phyloP scores from a whole-genome alignment of 2,113 vertebrate species.

The Neomonachus schauinslandi region DNA sequence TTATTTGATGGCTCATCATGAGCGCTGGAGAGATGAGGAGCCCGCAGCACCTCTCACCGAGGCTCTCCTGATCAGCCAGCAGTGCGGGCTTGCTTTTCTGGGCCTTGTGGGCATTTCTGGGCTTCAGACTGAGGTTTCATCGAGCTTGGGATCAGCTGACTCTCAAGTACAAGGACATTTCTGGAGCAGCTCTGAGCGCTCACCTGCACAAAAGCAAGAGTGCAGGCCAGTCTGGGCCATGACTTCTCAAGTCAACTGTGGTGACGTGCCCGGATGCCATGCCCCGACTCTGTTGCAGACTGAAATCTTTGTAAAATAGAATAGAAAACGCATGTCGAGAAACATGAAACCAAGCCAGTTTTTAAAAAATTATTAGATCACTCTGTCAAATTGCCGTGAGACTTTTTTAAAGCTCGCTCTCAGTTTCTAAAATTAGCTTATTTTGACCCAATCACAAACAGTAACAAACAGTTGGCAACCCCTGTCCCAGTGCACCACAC shows the following conservation, averaged over 20 bases:
- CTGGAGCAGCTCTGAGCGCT: neutral
- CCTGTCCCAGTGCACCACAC: neutral
- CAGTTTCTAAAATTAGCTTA: neutral
- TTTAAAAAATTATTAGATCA: neutral
- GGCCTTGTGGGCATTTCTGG: slow-evolving; percentile 51
- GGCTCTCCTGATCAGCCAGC: neutral
- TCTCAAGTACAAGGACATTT: neutral
- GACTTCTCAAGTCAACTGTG: neutral
- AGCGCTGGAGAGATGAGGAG: slow-evolving; percentile 7
- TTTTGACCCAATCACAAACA: neutral
- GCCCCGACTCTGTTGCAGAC: too few relatives aligned
- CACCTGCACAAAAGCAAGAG: neutral
- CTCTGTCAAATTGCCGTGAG: neutral
- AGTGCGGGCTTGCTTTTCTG: neutral
- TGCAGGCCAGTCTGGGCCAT: too few relatives aligned
- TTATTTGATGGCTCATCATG: slow-evolving; percentile 47
- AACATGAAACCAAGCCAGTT: neutral
- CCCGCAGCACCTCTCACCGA: neutral
- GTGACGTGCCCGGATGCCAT: neutral
- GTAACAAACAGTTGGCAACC: neutral
- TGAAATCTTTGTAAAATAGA: neutral
- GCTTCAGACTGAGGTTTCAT: slow-evolving; percentile 39
- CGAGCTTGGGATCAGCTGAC: neutral
- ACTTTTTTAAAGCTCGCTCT: neutral
- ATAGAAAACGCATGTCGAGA: neutral